Base-by-base conservation (phyloP, 2,888 invertebrate species). In the Phortica magna region DNA sequence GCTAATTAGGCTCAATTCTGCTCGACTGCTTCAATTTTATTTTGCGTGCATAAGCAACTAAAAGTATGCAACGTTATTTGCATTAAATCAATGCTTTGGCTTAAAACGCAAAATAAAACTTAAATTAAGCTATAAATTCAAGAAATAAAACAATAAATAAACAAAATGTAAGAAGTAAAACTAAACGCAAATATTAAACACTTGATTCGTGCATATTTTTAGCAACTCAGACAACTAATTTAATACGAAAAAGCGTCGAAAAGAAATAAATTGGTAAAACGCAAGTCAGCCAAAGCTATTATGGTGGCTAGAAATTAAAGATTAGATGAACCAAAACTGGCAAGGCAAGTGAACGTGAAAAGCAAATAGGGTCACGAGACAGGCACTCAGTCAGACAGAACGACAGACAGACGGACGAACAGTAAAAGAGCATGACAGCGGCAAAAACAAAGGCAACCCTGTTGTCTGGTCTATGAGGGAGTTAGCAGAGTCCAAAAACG, bases 1-100 rank as follows among this genome's bases (percentile, higher is more conserved):
- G 71, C 80, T 87, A 87, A 84, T 87, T 83, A 80, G 75, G 79
- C 79, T 77, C 74, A 80, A 83, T 79, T 83, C 2, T 9, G 19
- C 14, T 55, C 14, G 9, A 17, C 41, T 68, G 19, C 68, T 65
- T 65, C 12, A 41, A 31, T 31, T 10, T 65, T 41, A 68, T 68
- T 68, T 61, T 10, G 10, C 10, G n/a, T 17, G 1, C 22, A 61
- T 22, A 61, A 43, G n/a, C 68, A 42, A 12, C 48, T 43, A 43
- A 68, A 68, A 68, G 43, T 42, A 43, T 68, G 68, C 68, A 68
- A 19, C 48, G 43, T 39, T 68, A 68, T 43, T 43, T 43, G n/a
- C 42, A 43, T 9, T 68, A 68, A 68, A 68, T 43, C 43, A 19
- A 57, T 57, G n/a, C n/a, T n/a, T n/a, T n/a, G n/a, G n/a, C n/a